Evolutionary conservation across 1,140 invertebrate genomes (phyloP), one percentile per base, ranked within the genome.

Genomic region (Musca domestica): DNA sequence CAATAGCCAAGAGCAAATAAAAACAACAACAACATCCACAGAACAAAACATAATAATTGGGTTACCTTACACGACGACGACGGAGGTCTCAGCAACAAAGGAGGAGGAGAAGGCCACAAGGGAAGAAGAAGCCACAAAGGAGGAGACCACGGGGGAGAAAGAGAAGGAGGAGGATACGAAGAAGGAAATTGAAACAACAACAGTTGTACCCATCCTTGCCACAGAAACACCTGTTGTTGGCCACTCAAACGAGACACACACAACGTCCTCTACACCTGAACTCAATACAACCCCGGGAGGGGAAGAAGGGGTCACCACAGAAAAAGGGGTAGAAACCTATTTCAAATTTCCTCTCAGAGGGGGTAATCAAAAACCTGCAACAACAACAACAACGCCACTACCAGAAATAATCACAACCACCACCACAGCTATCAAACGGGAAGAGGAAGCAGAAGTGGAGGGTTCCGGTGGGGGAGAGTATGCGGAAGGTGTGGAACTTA

Each of bases 401-500:
- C 7, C 14, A 67, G 46, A 52, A 30, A 64, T 49, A 49, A 56
- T 17, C 17, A 71, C 20, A 63, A 66, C 6, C 47, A 67, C 46
- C 65, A 71, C 64, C 34, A n/a, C n/a, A n/a, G n/a, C n/a, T n/a
- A n/a, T n/a, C 27, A 30, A 30, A 30, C 3, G 9, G 9, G 27
- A 30, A 30, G 3, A 12, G 12, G 34, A 41, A 12, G 6, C 34
- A 9, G 34, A 41, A 41, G 10, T 41, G 2, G 34, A 41, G 34
- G 34, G 34, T 7, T 41, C 34, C 5, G 34, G 34, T 5, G 34
- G 10, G 5, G 34, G 12, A 41, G 34, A 10, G 2, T 41, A 41
- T 41, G 34, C 6, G 34, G 34, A 41, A 41, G 34, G 34, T 10
- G 12, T 41, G 12, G 12, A 5, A 41, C 2, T 12, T 9, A 41